Conservation (phyloP, 2,113 vertebrate genomes). For the Probosciger aterrimus region DNA sequence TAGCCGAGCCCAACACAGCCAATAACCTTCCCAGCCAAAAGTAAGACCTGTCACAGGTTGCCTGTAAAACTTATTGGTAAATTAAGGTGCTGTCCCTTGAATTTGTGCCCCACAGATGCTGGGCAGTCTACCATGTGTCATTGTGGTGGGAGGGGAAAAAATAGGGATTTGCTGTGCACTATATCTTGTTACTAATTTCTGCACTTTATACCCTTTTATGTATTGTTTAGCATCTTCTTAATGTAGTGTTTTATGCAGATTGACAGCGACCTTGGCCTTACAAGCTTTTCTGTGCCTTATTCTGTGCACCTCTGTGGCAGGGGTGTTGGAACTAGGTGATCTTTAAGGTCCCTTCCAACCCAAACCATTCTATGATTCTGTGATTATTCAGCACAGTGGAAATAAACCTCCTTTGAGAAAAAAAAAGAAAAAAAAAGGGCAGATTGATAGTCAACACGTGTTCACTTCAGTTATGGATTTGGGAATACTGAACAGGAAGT, state of each 20-base stretch:
- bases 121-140: rapidly evolving
- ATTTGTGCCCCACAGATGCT: neutral
- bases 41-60: constrained; percentile 57
- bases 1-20: constrained; percentile 76
- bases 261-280: neutral
- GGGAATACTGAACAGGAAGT: neutral
- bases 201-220: rapidly evolving
- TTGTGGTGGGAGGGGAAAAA: neutral
- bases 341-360: neutral
- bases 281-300: neutral
- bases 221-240: neutral
- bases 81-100: neutral
- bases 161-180: neutral
- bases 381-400: neutral
- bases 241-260: neutral
- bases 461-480: neutral
- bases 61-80: rapidly evolving
- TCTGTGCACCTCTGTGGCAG: neutral
- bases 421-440: neutral
- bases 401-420: neutral
- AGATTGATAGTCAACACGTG: neutral
- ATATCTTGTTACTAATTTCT: neutral
- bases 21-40: constrained; percentile 66
- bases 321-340: neutral
- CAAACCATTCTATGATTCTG: neutral